phyloP scores from a whole-genome alignment of 2,113 vertebrate genomes.

The Suncus etruscus region DNA sequence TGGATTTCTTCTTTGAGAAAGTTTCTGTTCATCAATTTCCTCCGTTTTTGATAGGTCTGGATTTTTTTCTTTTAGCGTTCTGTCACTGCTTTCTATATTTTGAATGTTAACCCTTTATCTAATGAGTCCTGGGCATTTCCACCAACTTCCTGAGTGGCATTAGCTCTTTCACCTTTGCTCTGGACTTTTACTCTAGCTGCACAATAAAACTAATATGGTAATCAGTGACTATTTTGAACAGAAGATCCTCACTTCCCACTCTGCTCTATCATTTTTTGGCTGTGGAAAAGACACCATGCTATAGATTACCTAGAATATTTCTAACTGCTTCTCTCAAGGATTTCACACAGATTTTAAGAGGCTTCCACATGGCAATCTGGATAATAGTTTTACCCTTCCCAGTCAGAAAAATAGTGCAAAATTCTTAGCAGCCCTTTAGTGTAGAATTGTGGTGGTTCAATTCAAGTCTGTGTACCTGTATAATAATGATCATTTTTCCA shows the following conservation, averaged over 20 bases:
- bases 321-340: neutral
- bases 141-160: neutral
- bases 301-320: neutral
- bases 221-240: conserved; percentile 2
- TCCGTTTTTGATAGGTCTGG: too few relatives aligned
- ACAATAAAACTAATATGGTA: neutral
- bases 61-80: too few relatives aligned
- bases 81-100: neutral
- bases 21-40: too few relatives aligned
- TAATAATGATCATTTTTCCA: conserved; percentile 17
- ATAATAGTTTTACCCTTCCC: neutral
- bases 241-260: neutral
- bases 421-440: conserved; percentile 22
- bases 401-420: neutral
- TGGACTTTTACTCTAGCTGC: neutral
- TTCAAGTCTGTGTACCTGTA: neutral
- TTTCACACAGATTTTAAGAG: neutral
- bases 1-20: too few relatives aligned
- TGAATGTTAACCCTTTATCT: neutral
- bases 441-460: neutral
- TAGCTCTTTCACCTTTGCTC: neutral
- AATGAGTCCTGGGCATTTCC: neutral
- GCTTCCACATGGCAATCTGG: neutral
- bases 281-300: neutral
- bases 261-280: neutral